These are phyloP conservation scores for Frieseomelitta varia DNA, from an alignment of 1,140 invertebrate species.

Conservation along the genomic window DNA sequence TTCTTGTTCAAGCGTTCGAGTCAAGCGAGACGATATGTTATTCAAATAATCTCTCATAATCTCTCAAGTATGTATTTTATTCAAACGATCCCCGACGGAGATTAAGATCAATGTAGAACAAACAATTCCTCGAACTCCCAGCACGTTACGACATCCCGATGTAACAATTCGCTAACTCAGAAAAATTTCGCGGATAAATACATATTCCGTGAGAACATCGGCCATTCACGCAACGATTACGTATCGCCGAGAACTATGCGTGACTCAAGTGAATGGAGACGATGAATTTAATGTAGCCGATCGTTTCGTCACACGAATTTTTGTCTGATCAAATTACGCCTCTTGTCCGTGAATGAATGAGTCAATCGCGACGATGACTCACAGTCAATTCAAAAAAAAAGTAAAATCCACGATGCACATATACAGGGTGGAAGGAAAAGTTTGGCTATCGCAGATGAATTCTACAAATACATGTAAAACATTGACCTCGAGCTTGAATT, in stretches of 20 bases:
- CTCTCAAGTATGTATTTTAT: too few relatives aligned
- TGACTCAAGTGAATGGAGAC: slow-evolving; percentile 5
- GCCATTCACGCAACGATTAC: slow-evolving; percentile 13
- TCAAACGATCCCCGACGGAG: too few relatives aligned
- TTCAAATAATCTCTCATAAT: too few relatives aligned
- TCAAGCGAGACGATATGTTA: too few relatives aligned
- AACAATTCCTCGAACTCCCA: too few relatives aligned
- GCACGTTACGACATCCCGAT: not conserved
- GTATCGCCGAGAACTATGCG: slow-evolving; percentile 10
- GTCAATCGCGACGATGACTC: slow-evolving; percentile 5
- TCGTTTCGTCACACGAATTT: not conserved
- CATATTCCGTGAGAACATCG: not conserved
- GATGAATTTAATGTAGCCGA: slow-evolving; percentile 12
- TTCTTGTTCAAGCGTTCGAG: too few relatives aligned
- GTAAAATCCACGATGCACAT: not conserved
- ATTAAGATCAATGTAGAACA: too few relatives aligned
- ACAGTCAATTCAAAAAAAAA: not conserved
- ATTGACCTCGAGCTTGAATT: too few relatives aligned
- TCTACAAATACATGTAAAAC: too few relatives aligned
- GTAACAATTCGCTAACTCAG: not conserved
- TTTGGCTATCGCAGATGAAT: too few relatives aligned
- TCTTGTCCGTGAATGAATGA: not conserved
- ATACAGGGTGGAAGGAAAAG: too few relatives aligned
- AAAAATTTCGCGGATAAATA: not conserved
- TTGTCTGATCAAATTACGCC: slow-evolving; percentile 3